Conservation (phyloP, 1,140 invertebrate species). For the Rhopalosiphum maidis region DNA sequence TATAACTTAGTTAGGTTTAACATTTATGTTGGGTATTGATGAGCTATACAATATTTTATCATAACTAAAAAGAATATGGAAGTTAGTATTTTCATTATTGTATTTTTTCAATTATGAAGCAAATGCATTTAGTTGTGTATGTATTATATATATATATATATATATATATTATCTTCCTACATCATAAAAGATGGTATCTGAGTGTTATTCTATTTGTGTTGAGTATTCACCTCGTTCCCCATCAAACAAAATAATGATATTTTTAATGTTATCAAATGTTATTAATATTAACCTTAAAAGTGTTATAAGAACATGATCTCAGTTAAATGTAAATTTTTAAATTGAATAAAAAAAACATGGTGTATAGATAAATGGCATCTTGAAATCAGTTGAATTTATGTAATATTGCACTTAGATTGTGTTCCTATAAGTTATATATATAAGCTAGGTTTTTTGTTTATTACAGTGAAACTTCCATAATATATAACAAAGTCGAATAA, state of each 20-base stretch:
- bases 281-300: background rate
- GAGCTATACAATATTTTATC: too few relatives aligned
- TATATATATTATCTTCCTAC: background rate
- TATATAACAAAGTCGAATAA: too few relatives aligned
- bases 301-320: background rate
- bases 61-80: background rate
- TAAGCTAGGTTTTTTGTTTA: background rate
- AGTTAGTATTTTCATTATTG: slow-evolving; percentile 22
- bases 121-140: background rate
- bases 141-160: too few relatives aligned
- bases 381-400: background rate
- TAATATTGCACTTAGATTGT: background rate
- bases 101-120: background rate
- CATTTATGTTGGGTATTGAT: background rate
- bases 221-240: slow-evolving; percentile 33
- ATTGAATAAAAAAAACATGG: background rate
- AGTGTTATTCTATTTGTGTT: slow-evolving; percentile 32
- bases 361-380: fast-evolving
- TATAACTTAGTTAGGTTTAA: background rate
- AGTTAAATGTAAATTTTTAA: background rate
- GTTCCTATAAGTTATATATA: background rate
- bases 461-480: too few relatives aligned
- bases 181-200: slow-evolving; percentile 47
- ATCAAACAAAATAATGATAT: slow-evolving; percentile 35
- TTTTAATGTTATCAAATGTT: too few relatives aligned